Evolutionary conservation across 1,140 invertebrate species (phyloP).

Genomic region (Drosophila sturtevanti): DNA sequence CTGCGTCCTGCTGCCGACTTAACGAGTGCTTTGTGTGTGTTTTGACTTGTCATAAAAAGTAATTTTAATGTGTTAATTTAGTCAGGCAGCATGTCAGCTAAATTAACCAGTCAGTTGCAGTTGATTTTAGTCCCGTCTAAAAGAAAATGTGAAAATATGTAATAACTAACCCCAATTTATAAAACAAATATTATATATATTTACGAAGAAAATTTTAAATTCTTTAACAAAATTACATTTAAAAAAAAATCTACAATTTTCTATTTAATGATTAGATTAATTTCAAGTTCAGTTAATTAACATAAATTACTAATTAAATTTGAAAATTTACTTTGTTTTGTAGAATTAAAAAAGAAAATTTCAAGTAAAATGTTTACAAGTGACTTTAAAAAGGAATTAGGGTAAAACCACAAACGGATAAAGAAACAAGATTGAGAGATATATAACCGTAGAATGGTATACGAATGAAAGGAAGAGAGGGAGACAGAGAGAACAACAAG

Average conservation of each 20-base stretch:
- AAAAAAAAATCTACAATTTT: too few species aligned
- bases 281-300: too few species aligned
- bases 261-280: too few species aligned
- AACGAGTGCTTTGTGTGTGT: conserved; percentile 47
- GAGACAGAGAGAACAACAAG: conserved; percentile 21
- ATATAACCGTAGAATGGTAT: too few species aligned
- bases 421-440: neutral
- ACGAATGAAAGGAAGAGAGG: neutral
- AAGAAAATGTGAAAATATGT: neutral
- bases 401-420: neutral
- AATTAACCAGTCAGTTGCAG: conserved; percentile 42
- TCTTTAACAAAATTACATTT: too few species aligned
- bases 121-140: conserved; percentile 8
- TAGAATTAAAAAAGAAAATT: neutral
- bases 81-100: conserved; percentile 56
- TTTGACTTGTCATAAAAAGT: conserved; percentile 69
- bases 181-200: too few species aligned
- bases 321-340: too few species aligned
- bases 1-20: conserved; percentile 15
- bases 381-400: conserved; percentile 3
- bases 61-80: conserved; percentile 81
- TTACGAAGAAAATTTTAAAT: too few species aligned
- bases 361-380: neutral
- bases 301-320: too few species aligned
- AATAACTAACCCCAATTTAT: too few species aligned